Evolutionary conservation across 2,113 vertebrate species (phyloP).

Genomic region (Lonchura striata): DNA sequence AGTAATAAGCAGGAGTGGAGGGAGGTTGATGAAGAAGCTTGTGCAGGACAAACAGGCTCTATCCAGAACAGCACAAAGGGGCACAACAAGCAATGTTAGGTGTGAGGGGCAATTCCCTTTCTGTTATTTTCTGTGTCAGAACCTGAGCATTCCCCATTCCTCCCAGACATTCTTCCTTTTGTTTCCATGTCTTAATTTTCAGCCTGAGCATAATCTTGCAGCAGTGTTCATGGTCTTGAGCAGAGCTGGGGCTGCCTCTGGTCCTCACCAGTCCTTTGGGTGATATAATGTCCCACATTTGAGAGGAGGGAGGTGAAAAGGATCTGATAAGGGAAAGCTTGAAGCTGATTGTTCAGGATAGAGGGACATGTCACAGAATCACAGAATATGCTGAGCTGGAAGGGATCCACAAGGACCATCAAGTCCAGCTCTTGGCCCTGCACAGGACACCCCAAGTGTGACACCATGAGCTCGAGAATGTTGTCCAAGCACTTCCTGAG

Average conservation of each 20-base stretch:
- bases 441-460: neutral
- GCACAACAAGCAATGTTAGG: neutral
- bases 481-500: neutral
- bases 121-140: neutral
- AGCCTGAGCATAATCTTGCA: neutral
- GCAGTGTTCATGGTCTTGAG: neutral
- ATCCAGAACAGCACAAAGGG: neutral
- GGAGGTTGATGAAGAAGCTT: neutral
- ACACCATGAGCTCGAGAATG: fast-evolving
- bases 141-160: neutral
- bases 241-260: neutral
- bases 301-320: neutral
- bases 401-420: neutral
- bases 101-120: neutral
- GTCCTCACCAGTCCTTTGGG: neutral
- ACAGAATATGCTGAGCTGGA: neutral
- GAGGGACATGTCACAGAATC: neutral
- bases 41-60: neutral
- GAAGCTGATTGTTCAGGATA: neutral
- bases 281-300: neutral
- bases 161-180: neutral
- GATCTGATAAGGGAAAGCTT: neutral
- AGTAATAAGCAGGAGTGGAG: neutral
- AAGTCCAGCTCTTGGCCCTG: no score
- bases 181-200: neutral